These are phyloP conservation scores for Amblyopsis hoosieri DNA, from an alignment of 2,797 vertebrate genomes.

Conservation along the genomic window DNA sequence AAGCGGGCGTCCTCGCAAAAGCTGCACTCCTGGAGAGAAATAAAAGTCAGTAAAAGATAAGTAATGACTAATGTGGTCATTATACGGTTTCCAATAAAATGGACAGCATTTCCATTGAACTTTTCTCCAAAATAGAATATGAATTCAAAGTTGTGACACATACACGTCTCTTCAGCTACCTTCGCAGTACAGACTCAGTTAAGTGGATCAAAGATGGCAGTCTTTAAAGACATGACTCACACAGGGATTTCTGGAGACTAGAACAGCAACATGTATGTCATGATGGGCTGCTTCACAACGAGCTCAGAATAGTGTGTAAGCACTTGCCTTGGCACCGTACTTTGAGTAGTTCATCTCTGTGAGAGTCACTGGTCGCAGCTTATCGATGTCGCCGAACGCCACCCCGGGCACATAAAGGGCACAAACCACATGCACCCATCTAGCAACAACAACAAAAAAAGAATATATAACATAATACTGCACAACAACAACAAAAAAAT, in stretches of 20 bases:
- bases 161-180: too few species aligned
- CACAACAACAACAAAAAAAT: background rate
- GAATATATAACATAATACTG: conserved; percentile 8
- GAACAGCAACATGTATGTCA: background rate
- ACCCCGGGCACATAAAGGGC: conserved; percentile 98
- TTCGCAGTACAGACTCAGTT: too few species aligned
- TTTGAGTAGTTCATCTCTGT: conserved; percentile 99
- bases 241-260: too few species aligned
- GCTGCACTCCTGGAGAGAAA: conserved; percentile 88
- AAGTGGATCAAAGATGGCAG: too few species aligned
- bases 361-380: conserved; percentile 94
- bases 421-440: conserved; percentile 99
- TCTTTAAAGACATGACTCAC: too few species aligned
- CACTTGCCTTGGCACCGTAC: conserved; percentile 94
- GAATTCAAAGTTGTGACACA: too few species aligned
- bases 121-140: too few species aligned
- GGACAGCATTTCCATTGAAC: too few species aligned
- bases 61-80: background rate
- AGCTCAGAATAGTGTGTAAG: background rate
- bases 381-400: conserved; percentile 99
- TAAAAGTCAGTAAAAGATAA: background rate
- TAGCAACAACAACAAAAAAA: conserved; percentile 53
- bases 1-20: conserved; percentile 97
- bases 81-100: too few species aligned
- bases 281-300: background rate